Base-by-base conservation (phyloP, 2,113 vertebrate genomes). In the Aptenodytes patagonicus region DNA sequence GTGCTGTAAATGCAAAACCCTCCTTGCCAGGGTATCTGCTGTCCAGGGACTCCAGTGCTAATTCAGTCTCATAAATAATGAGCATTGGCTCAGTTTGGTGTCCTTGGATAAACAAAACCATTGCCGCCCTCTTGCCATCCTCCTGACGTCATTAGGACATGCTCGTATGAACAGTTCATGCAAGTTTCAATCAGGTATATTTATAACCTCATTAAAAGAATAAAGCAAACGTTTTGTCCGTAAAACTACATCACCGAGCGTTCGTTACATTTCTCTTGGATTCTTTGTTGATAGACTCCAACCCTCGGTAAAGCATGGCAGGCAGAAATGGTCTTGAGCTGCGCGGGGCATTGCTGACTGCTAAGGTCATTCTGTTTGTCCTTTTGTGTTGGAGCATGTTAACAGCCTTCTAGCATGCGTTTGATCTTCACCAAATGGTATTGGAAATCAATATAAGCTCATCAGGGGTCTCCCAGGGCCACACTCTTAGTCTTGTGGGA, bases 101-200 rank as follows among this genome's bases (percentile, higher is more conserved):
- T 32, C 57, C 38, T 18, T n/a, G 55, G 40, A 11, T 40, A 18
- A 52, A 28, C 1, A 52, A 36, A 66, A 13, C 13, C 1, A 0
- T 24, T 25, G 34, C 22, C 57, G 42, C 13, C 9, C 26, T 9
- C 62, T 38, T 2, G 60, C 60, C 60, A 4, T 6, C n/a, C 34
- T n/a, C 14, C 17, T 6, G 6, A 0, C 6, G 19, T 0, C n/a
- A 0, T 20, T 40, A 17, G 60, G 24, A 44, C 1, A 0, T 0
- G 17, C 14, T n/a, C 0, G 0, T 3, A 11, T 8, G 38, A 66
- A 9, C 17, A 7, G 31, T 24, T 13, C 4, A 11, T 19, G 11
- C 40, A 9, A 9, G 6, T 61, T 49, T 21, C 40, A 20, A 3
- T 9, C 58, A 28, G 28, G 9, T 31, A 2, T 1, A 12, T 79